Conservation (phyloP, 2,113 vertebrate genomes). For the Nothoprocta perdicaria region DNA sequence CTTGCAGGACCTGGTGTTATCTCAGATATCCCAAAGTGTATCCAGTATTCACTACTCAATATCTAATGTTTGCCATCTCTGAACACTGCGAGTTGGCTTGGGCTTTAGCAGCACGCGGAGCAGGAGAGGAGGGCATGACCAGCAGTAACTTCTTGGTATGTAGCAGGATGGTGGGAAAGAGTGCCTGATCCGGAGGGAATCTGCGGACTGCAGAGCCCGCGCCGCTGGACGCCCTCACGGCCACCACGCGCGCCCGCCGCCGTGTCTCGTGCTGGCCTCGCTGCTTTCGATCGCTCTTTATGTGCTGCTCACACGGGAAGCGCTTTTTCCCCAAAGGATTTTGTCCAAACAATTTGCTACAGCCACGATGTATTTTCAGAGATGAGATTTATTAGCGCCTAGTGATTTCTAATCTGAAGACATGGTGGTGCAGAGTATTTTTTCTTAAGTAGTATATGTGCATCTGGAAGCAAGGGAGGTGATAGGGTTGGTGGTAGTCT, state of each 20-base stretch:
- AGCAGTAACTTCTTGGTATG: neutral
- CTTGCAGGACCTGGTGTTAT: neutral
- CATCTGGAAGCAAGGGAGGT: neutral
- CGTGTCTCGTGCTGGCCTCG: fast-evolving
- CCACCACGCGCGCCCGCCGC: neutral
- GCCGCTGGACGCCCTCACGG: neutral
- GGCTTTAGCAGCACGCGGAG: neutral
- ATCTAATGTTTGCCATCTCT: neutral
- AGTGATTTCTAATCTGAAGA: neutral
- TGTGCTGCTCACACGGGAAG: neutral
- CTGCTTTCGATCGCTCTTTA: neutral
- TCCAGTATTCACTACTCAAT: neutral
- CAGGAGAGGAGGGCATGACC: neutral
- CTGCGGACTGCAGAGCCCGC: neutral
- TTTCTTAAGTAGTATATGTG: neutral
- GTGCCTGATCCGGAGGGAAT: neutral
- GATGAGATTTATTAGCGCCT: neutral
- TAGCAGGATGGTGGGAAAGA: neutral
- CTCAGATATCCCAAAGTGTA: neutral
- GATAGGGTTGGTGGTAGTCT: neutral
- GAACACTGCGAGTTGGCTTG: neutral
- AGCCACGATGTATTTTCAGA: neutral
- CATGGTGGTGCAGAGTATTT: neutral
- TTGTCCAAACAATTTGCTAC: neutral
- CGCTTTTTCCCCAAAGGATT: neutral